Base-by-base conservation (phyloP, 2,113 vertebrate genomes). In the Labrus mixtus region DNA sequence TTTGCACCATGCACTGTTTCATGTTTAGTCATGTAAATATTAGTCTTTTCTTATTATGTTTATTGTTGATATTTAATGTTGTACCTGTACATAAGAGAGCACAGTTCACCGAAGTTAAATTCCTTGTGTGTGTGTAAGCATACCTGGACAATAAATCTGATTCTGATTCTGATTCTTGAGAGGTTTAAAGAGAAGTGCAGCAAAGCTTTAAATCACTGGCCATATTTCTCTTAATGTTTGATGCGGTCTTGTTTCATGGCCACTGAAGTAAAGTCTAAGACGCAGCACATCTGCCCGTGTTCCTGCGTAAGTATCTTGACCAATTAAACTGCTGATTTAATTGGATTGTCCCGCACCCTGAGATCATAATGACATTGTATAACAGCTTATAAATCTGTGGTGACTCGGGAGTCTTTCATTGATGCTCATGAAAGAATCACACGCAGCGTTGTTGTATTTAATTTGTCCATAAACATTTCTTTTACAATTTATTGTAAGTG, bases 341-440 rank as follows among this genome's bases (percentile, higher is more conserved):
- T 75, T 77, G 25, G 46, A 73, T 70, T 25, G 48, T 25, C 50
- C 15, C 13, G 55, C 76, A 67, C 22, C 16, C 20, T 54, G 19
- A 60, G 66, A 57, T 73, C 46, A 20, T 10, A 56, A 53, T 60
- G 41, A 43, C n/a, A 73, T 57, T 16, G 16, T 23, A 73, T 39
- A 19, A 6, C 23, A 20, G 10, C 36, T 54, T n/a, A 46, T 53
- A 33, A 81, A 66, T 45, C 58, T 9, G 4, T 23, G 20, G 16
- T 29, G 39, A 37, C 16, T 63, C 39, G 36, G 48, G 68, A 17
- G 11, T 17, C 3, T 78, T 53, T 62, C 53, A 53, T 25, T 12
- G 29, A 33, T 6, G 67, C 56, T 65, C 25, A 7, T 1, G 6
- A 9, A 54, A 48, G 46, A 74, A 68, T 43, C 17, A 46, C 3